Percentiles rank a stretch among this genome's conserved stretches.
Conservation (phyloP, 53 echinoderm and acorn worm genomes). For the Crossaster papposus region DNA sequence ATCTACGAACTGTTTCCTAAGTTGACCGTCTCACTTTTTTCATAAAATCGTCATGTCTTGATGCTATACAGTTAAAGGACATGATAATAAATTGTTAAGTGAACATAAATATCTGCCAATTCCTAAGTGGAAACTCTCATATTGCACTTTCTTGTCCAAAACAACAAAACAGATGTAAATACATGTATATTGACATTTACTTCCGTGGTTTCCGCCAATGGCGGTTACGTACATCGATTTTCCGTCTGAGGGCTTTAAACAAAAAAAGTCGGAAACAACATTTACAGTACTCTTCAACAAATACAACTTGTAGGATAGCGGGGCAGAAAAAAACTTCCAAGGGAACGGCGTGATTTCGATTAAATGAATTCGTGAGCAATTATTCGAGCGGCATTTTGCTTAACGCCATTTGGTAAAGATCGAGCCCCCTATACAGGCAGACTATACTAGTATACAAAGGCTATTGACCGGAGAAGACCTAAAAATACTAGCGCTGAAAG, state of each 20-base stretch:
- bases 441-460: not conserved
- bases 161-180: too few species aligned
- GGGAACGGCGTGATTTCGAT: not conserved
- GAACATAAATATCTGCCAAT: too few species aligned
- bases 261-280: not conserved
- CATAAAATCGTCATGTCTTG: too few species aligned
- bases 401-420: not conserved
- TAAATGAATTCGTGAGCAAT: constrained; percentile 15
- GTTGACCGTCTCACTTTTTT: too few species aligned
- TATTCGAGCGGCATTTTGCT: not conserved
- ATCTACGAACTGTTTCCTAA: too few species aligned
- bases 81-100: too few species aligned
- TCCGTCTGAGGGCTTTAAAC: not conserved
- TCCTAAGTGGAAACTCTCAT: too few species aligned
- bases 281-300: not conserved
- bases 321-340: not conserved
- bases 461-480: not conserved
- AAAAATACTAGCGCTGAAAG: not conserved
- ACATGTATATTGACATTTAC: not conserved
- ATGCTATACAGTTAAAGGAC: too few species aligned
- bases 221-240: not conserved
- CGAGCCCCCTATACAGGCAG: not conserved
- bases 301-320: not conserved
- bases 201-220: not conserved
- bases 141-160: too few species aligned